Percentiles rank a stretch among this genome's conserved stretches.
These are phyloP conservation scores for Saccostrea cuccullata DNA, from an alignment of 1,140 invertebrate genomes.

Conservation along the genomic window DNA sequence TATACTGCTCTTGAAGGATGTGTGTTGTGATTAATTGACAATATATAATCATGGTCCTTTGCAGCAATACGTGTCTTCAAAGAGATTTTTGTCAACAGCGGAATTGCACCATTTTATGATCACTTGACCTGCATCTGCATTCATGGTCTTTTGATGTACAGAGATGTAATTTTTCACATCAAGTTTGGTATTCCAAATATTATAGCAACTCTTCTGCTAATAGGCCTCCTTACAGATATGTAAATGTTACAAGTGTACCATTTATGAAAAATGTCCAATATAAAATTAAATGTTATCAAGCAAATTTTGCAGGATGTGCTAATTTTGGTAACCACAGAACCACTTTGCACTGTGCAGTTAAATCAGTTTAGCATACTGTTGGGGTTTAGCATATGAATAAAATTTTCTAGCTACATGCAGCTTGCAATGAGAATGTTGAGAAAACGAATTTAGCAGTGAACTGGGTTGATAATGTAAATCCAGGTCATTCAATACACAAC, in stretches of 20 bases:
- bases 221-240: no score
- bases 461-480: conserved; percentile 11
- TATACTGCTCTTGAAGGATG: neutral
- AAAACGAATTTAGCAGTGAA: neutral
- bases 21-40: neutral
- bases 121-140: conserved; percentile 14
- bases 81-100: neutral
- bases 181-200: neutral
- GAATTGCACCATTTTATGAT: neutral
- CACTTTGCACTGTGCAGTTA: no score
- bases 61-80: conserved; percentile 1
- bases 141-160: conserved; percentile 20
- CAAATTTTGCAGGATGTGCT: no score
- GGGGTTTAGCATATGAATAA: no score
- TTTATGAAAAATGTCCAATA: no score
- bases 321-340: no score
- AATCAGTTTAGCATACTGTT: no score
- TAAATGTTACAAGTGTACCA: no score
- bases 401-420: no score
- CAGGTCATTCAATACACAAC: conserved; percentile 23
- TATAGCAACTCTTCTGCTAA: neutral
- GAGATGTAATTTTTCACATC: neutral
- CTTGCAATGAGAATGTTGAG: no score
- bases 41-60: neutral
- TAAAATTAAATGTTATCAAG: no score